Evolutionary conservation across 2,113 vertebrate genomes (phyloP).

Genomic region (Calyptomena viridis): DNA sequence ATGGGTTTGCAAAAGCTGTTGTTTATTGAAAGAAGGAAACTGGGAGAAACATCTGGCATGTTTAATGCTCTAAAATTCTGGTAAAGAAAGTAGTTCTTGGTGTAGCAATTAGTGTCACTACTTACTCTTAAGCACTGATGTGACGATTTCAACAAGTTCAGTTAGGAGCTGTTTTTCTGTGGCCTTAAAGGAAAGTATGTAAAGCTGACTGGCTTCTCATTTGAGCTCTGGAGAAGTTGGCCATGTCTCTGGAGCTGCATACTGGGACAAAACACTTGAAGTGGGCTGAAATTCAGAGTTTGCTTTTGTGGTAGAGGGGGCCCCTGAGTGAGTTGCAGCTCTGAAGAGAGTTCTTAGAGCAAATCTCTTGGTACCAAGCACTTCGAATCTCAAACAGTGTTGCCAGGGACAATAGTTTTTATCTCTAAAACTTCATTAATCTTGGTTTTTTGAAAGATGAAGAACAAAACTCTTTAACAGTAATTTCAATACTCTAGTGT

Average conservation of each 20-base stretch:
- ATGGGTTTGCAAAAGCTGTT: neutral
- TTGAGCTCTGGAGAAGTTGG: neutral
- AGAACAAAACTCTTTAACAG: neutral
- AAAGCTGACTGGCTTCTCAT: neutral
- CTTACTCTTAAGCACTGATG: neutral
- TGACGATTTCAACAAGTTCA: neutral
- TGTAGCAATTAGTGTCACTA: neutral
- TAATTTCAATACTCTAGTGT: neutral
- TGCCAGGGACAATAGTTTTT: neutral
- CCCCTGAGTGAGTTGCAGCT: neutral
- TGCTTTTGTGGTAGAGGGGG: neutral
- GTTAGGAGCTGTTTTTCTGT: neutral
- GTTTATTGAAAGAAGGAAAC: neutral
- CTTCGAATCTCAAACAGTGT: neutral
- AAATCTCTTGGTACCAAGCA: neutral
- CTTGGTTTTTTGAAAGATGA: neutral
- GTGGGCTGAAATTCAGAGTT: neutral
- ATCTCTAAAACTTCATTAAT: neutral
- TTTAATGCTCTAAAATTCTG: neutral
- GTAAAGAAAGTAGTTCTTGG: neutral
- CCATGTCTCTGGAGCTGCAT: rapidly evolving
- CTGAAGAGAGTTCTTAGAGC: neutral
- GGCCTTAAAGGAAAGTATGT: neutral
- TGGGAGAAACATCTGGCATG: neutral
- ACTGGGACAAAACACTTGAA: rapidly evolving